Base-by-base conservation (phyloP, 2,888 invertebrate species). In the Acronicta aceris region DNA sequence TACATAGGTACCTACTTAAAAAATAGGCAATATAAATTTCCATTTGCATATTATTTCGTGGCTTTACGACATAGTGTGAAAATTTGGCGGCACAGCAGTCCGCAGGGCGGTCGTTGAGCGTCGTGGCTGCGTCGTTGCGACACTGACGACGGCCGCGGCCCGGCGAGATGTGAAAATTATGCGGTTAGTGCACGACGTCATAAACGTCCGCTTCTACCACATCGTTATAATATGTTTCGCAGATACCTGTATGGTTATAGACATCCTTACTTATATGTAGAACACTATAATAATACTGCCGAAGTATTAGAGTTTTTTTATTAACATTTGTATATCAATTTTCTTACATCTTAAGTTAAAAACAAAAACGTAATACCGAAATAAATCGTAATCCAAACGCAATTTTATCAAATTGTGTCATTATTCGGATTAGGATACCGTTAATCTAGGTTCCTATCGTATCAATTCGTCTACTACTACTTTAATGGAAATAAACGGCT, bases 161-260 rank as follows among this genome's bases (percentile, higher is more conserved):
- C 56, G 59, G 38, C 55, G 65, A 72, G 74, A 81, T 79, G 89
- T 74, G 87, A 87, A 89, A 87, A 90, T 89, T 90, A 90, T 90
- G 83, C 88, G 86, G 85, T 77, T 66, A 69, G 71, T 79, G 81
- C 78, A 78, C 80, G 71, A 64, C 59, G 71, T 71, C 75, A 82
- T 85, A 83, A 82, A 83, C 79, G 79, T 71, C 76, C 55, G 70
- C 72, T 76, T 74, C 67, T 65, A 66, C 63, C 56, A 59, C 56
- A 51, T 47, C 49, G 21, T 53, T 30, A 65, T 49, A 59, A 42
- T 25, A 41, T 49, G 40, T 49, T 41, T 21, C 27, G 51, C 46
- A 47, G 52, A 27, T 46, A 47, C 38, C 50, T 73, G 67, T 50
- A 53, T 53, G 49, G 53, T 67, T 70, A 45, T 54, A 21, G 41